Evolutionary conservation across 1,140 invertebrate genomes (phyloP).

Genomic region (Pseudomyrmex pallidus): DNA sequence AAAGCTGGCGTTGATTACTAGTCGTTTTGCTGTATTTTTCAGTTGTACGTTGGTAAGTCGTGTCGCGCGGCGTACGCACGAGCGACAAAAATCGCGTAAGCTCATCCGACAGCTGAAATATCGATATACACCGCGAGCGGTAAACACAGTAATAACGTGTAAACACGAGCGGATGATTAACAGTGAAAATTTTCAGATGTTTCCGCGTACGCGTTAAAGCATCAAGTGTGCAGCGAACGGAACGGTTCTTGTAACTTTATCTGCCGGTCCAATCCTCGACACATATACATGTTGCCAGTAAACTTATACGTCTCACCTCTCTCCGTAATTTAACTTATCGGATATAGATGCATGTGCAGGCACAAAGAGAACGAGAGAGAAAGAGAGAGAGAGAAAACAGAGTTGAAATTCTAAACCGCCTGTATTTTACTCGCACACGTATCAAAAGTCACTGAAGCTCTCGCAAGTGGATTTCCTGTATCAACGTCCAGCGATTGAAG

Average conservation of each 20-base stretch:
- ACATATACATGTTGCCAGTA: constrained; percentile 39
- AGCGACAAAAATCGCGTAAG: constrained; percentile 45
- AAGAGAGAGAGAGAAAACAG: not conserved
- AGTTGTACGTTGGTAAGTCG: not conserved
- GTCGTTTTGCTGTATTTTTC: constrained; percentile 36
- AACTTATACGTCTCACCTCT: constrained; percentile 54
- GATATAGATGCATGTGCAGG: not conserved
- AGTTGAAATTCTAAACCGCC: constrained; percentile 50
- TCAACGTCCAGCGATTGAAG: constrained; percentile 38
- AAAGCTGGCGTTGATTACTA: constrained; percentile 37
- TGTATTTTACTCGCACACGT: constrained; percentile 35
- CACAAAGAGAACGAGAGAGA: too few relatives aligned
- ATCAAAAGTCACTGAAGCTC: constrained; percentile 41
- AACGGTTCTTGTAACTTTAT: constrained; percentile 57
- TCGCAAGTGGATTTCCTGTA: constrained; percentile 30
- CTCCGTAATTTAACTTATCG: constrained; percentile 49
- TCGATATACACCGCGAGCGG: constrained; percentile 45
- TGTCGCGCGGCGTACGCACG: not conserved
- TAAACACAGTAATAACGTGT: constrained; percentile 59
- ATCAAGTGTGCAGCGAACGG: constrained; percentile 45
- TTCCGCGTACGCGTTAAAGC: constrained; percentile 49
- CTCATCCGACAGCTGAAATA: constrained; percentile 59
- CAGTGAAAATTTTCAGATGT: constrained; percentile 58
- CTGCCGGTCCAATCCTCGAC: constrained; percentile 38
- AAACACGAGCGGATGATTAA: constrained; percentile 57